Evolutionary conservation across 2,113 vertebrate genomes (phyloP), one percentile per base, ranked within the genome.

Genomic region (Apeltes quadracus): DNA sequence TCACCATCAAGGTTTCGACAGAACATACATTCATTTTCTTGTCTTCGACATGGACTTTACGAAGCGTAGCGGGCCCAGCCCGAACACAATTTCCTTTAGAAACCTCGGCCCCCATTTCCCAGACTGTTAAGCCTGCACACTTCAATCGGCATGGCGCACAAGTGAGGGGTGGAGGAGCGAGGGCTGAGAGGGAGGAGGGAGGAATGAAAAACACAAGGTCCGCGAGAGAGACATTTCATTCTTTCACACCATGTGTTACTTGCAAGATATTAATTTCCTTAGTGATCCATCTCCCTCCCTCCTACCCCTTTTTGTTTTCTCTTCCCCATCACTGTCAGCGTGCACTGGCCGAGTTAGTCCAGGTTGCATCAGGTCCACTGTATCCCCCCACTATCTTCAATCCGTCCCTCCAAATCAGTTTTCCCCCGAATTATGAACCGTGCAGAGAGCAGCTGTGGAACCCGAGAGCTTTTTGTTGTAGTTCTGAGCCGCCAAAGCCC

Each of bases 241-340:
- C 82, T 89, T 90, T 91, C 83, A 88, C 91, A 83, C 87, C 85
- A 88, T 78, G 83, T 89, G 89, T 83, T 92, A 84, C 78, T n/a
- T 73, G 65, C 90, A 89, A 89, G 85, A 91, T 87, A 87, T 91
- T 88, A 22, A 92, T 92, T 91, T 91, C 87, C 89, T 89, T 82
- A 84, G 76, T 13, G 46, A 82, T 78, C 84, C 79, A 81, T 76
- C 82, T 74, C 63, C 67, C 64, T 84, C 76, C 69, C 76, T 83
- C 43, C 65, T 72, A 67, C 74, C 69, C 56, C 86, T 84, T 87
- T 87, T 88, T 89, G 87, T 89, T 88, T 90, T 88, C 88, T 88
- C 83, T 86, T 88, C 87, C 84, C 68, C 81, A 77, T 87, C 87
- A 82, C 70, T 89, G 80, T 85, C 82, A 81, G 78, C 61, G 73